Percentiles rank a stretch among this genome's conserved stretches.
Conservation (phyloP, 2,113 vertebrate genomes). For the Sceloporus tristichus region DNA sequence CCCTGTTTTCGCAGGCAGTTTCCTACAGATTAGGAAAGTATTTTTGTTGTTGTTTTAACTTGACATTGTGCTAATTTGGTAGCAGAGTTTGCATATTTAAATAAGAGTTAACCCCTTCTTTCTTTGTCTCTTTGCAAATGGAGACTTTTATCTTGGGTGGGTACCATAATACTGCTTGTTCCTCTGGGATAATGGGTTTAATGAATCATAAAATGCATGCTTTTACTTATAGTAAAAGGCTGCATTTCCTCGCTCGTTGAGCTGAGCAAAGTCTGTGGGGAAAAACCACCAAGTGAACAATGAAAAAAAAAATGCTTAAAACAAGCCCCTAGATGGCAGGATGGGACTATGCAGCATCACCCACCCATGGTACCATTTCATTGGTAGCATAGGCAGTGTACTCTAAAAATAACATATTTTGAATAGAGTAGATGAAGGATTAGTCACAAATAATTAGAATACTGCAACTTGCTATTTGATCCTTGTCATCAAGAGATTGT, state of each 20-base stretch:
- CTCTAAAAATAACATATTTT: constrained; percentile 20
- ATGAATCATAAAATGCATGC: background rate
- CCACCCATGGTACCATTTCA: background rate
- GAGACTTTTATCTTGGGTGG: constrained; percentile 4
- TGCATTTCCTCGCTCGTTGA: background rate
- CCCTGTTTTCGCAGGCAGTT: background rate
- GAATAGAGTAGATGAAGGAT: constrained; percentile 43
- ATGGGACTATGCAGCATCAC: constrained; percentile 53
- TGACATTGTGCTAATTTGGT: constrained; percentile 27
- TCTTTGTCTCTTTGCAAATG: background rate
- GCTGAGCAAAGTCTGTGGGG: constrained; percentile 12
- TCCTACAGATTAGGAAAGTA: background rate
- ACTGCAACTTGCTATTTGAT: constrained; percentile 46
- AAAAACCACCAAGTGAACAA: background rate
- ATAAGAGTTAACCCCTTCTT: constrained; percentile 28
- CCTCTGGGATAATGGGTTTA: constrained; percentile 32
- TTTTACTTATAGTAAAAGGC: constrained; percentile 33
- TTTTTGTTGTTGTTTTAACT: constrained; percentile 20
- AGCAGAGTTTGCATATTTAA: constrained; percentile 39
- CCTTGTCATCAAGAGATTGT: constrained; percentile 20
- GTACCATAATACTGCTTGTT: background rate
- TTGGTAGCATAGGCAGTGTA: constrained; percentile 14
- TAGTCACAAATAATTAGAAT: constrained; percentile 52
- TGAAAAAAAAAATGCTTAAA: constrained; percentile 18
- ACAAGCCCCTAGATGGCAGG: constrained; percentile 71